These are phyloP conservation scores for Trichosurus vulpecula DNA, from an alignment of 2,797 vertebrate genomes.

Conservation along the genomic window DNA sequence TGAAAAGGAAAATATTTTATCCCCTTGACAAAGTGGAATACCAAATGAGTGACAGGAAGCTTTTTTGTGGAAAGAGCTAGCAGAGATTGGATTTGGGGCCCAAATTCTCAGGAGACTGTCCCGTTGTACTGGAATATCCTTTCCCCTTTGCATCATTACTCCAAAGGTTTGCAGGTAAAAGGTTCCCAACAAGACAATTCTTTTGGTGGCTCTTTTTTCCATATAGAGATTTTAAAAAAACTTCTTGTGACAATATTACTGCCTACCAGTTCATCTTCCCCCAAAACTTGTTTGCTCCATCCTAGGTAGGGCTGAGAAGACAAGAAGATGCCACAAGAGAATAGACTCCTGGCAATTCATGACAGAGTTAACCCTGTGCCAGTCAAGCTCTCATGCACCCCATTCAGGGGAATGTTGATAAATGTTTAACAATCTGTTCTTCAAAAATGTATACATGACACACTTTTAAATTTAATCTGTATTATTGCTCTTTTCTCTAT, in stretches of 20 bases:
- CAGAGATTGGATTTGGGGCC: not conserved
- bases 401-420: not conserved
- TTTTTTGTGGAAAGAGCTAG: slow-evolving; percentile 8
- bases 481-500: not conserved
- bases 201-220: not conserved
- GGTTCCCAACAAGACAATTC: not conserved
- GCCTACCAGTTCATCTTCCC: not conserved
- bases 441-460: not conserved
- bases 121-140: slow-evolving; percentile 18
- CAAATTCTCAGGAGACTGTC: slow-evolving; percentile 21
- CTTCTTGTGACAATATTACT: not conserved
- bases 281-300: not conserved
- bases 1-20: slow-evolving; percentile 3
- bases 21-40: slow-evolving; percentile 38
- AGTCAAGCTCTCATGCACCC: not conserved
- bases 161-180: slow-evolving; percentile 9
- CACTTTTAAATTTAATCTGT: not conserved
- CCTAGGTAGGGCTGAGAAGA: not conserved
- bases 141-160: slow-evolving; percentile 10
- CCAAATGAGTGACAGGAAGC: slow-evolving; percentile 27
- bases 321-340: not conserved
- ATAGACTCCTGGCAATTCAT: not conserved
- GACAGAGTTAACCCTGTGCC: not conserved
- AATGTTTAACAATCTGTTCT: not conserved
- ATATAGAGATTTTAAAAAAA: not conserved